Evolutionary conservation across 2,797 vertebrate species (phyloP).

Genomic region (Hemibagrus guttatus): DNA sequence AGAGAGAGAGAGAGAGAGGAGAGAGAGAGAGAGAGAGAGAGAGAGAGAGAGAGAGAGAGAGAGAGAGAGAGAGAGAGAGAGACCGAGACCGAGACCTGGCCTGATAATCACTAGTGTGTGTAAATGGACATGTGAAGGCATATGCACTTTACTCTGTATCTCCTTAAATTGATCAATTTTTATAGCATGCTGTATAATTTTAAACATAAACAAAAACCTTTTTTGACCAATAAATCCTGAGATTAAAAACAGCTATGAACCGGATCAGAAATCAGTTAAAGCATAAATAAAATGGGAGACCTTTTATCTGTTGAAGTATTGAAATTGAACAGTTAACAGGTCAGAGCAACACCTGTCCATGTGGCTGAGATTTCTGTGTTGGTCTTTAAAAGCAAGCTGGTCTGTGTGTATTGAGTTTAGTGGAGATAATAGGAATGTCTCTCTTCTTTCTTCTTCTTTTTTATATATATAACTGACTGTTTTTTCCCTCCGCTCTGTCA

Average conservation of each 20-base stretch:
- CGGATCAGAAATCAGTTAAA: background rate
- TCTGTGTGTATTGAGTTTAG: background rate
- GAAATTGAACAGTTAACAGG: background rate
- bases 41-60: no score
- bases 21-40: no score
- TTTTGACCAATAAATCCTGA: background rate
- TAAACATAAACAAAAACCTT: background rate
- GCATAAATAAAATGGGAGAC: background rate
- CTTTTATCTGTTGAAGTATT: background rate
- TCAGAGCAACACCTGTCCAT: conserved; percentile 11
- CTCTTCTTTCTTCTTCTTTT: background rate
- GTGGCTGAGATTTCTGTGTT: conserved; percentile 18
- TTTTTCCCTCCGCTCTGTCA: conserved; percentile 10
- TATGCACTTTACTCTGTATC: no score
- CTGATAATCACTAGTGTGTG: background rate
- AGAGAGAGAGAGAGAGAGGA: no score
- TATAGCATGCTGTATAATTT: background rate
- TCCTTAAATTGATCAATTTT: background rate
- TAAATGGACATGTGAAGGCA: no score
- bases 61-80: no score
- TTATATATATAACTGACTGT: background rate
- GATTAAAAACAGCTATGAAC: background rate
- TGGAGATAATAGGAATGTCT: background rate
- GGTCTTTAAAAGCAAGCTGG: conserved; percentile 14
- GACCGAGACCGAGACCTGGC: no score